Base-by-base conservation (phyloP, 1,140 invertebrate genomes). In the Zaprionus lachaisei region DNA sequence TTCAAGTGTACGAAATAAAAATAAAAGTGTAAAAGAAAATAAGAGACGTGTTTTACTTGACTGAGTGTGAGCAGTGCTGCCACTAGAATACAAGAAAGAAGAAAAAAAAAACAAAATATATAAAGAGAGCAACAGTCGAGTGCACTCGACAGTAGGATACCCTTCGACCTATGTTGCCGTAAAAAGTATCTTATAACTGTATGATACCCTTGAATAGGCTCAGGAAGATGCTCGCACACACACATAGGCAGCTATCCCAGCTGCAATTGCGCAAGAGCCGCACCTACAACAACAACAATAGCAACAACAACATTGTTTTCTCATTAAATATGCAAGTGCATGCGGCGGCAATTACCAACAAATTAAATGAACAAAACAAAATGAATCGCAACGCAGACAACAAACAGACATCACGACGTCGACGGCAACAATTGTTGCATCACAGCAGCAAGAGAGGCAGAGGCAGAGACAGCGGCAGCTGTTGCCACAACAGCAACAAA, bases 271-370 rank as follows among this genome's bases (percentile, higher is more conserved):
- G 72, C 72, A 78, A 77, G 56, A 11, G 31, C n/a, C 69, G 47
- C 69, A 67, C 74, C 74, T 47, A 67, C 28, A 58, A 63, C 64
- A 73, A 31, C 6, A 66, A 51, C 37, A 54, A 41, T 4, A 70
- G 20, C 11, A 54, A 14, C 47, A 63, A 61, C 68, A 73, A 67
- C 54, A 69, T 44, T 37, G 57, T 81, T 64, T 69, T 56, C 75
- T 84, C 81, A 90, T 89, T 89, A 79, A 73, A 89, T 78, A 89
- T 89, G 84, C 84, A 89, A 89, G 84, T 90, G 85, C 85, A 90
- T 90, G 84, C 78, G 76, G 78, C 70, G 78, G 79, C 85, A 89
- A 89, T 89, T 89, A 87, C 83, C 84, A 72, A 83, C 77, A 87
- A 89, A 87, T 87, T 89, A 87, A 87, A 84, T 83, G 83, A 89